Evolutionary conservation across 2,797 vertebrate genomes (phyloP).

Genomic region (Argyrosomus regius): DNA sequence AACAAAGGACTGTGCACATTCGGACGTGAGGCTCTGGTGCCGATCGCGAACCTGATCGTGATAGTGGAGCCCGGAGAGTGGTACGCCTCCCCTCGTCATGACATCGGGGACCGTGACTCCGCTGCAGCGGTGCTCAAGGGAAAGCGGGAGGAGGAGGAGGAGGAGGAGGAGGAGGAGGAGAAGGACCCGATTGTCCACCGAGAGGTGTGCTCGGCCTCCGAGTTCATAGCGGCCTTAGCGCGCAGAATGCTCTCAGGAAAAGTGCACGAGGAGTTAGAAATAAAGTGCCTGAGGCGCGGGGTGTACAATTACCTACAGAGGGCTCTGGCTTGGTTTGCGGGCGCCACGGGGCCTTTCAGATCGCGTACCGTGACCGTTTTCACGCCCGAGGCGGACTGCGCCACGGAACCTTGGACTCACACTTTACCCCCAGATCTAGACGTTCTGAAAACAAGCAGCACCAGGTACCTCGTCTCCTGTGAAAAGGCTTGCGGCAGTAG

Average conservation of each 20-base stretch:
- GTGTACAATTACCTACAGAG: constrained; percentile 24
- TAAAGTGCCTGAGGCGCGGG: background rate
- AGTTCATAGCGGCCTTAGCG: background rate
- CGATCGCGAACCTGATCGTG: background rate
- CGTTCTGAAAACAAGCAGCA: background rate
- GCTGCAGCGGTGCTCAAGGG: too few relatives aligned
- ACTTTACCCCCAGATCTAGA: background rate
- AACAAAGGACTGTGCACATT: constrained; percentile 19
- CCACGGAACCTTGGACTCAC: background rate
- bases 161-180: too few relatives aligned
- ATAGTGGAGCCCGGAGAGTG: constrained; percentile 10
- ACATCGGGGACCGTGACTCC: too few relatives aligned
- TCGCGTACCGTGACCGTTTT: background rate
- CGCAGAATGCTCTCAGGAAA: constrained; percentile 6
- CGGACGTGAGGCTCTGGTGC: background rate
- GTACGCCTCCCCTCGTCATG: constrained; percentile 11
- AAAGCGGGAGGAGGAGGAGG: too few relatives aligned
- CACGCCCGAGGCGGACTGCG: background rate
- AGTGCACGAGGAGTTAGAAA: constrained; percentile 13
- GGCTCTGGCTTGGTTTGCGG: constrained; percentile 2
- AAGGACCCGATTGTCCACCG: too few relatives aligned
- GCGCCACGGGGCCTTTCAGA: constrained; percentile 13
- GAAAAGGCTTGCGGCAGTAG: background rate
- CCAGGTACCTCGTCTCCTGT: background rate
- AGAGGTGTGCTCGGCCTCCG: background rate